Percentiles rank a stretch among this genome's conserved stretches.
Evolutionary conservation across 2,797 vertebrate genomes (phyloP).

Genomic region (Mastacembelus armatus): DNA sequence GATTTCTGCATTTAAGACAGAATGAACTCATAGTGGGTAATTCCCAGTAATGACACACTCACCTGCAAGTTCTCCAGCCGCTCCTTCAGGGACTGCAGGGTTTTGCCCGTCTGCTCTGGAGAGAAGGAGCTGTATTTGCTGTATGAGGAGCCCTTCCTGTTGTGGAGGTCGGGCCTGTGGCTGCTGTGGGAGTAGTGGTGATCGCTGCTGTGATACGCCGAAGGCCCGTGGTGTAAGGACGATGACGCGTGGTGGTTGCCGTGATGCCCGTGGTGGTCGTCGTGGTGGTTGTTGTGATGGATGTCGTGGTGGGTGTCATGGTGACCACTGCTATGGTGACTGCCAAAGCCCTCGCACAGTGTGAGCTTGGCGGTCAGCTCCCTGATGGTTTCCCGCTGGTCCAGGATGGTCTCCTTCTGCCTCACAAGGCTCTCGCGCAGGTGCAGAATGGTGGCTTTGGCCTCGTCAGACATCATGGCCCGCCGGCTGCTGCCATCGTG

Average conservation of each 20-base stretch:
- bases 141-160: constrained; percentile 69
- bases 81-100: constrained; percentile 86
- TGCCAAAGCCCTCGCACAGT: constrained; percentile 84
- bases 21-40: no score
- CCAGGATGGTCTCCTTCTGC: constrained; percentile 88
- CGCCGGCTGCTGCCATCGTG: constrained; percentile 63
- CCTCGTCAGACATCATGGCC: constrained; percentile 82
- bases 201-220: constrained; percentile 64
- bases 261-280: constrained; percentile 55
- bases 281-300: constrained; percentile 36
- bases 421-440: constrained; percentile 87
- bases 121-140: constrained; percentile 75
- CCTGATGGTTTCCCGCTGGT: constrained; percentile 87
- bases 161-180: constrained; percentile 75
- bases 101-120: constrained; percentile 84
- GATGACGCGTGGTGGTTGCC: constrained; percentile 32
- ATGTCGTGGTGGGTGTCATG: constrained; percentile 44
- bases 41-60: no score
- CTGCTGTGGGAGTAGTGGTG: constrained; percentile 66
- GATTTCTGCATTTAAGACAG: no score
- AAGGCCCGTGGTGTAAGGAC: constrained; percentile 56
- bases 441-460: constrained; percentile 87
- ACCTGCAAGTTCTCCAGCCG: constrained; percentile 88
- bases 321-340: constrained; percentile 64
- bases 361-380: constrained; percentile 88